Conservation (phyloP, 64 coral and sea anemone species). For the Porites lutea region DNA sequence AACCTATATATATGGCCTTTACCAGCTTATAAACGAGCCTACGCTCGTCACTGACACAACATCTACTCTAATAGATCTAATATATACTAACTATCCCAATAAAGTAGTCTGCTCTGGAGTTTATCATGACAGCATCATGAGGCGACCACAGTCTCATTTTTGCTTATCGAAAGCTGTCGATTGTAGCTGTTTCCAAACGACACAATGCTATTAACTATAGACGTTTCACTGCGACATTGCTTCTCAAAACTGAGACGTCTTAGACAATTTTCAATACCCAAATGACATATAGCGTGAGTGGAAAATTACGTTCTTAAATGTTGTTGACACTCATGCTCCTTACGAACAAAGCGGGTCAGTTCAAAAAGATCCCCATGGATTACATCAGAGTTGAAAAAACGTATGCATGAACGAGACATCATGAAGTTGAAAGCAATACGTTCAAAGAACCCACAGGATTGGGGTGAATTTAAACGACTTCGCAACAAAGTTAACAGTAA, state of each 20-base stretch:
- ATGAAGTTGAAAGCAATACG: conserved; percentile 2
- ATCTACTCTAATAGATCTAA: conserved; percentile 11
- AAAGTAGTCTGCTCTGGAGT: conserved; percentile 32
- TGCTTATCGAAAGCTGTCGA: conserved; percentile 30
- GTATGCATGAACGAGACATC: neutral
- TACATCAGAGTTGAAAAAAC: no score
- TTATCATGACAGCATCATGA: neutral
- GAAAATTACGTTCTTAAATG: no score
- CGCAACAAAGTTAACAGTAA: conserved; percentile 46
- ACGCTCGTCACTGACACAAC: conserved; percentile 12
- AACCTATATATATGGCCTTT: neutral
- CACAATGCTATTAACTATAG: conserved; percentile 3
- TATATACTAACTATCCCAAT: conserved; percentile 16
- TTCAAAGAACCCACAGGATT: conserved; percentile 13
- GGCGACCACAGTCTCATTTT: conserved; percentile 18
- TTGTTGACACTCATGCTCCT: no score
- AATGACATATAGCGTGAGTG: no score
- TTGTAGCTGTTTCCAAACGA: neutral
- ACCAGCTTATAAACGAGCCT: neutral
- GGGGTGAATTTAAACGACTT: neutral
- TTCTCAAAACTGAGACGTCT: no score
- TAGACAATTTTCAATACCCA: no score
- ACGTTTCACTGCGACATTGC: neutral
- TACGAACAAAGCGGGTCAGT: no score
- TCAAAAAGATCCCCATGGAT: no score